These are phyloP conservation scores for Drosophila tripunctata DNA, from an alignment of 2,888 invertebrate genomes.

Conservation along the genomic window DNA sequence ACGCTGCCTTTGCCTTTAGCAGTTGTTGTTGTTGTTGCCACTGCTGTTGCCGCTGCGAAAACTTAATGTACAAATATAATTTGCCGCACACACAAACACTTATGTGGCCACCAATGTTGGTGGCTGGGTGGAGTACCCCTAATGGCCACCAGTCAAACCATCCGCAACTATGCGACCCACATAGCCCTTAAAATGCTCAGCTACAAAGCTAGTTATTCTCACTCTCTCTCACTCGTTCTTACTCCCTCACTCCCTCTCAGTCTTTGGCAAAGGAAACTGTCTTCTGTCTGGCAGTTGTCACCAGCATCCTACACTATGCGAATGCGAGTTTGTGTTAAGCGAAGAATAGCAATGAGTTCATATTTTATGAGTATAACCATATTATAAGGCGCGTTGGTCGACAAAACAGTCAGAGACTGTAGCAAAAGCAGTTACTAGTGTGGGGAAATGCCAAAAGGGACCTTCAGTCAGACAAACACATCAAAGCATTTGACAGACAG, in stretches of 20 bases:
- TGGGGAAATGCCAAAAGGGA: constrained; percentile 32
- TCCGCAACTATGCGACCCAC: constrained; percentile 59
- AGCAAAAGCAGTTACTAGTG: background rate
- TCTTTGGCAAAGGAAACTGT: constrained; percentile 43
- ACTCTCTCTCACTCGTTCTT: background rate
- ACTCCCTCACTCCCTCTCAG: background rate
- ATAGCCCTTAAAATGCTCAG: constrained; percentile 51
- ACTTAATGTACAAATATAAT: constrained; percentile 79
- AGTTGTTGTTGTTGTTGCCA: constrained; percentile 20
- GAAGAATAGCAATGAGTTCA: constrained; percentile 47
- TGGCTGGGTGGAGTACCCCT: constrained; percentile 22
- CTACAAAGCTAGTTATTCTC: constrained; percentile 66
- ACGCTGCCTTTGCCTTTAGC: constrained; percentile 50
- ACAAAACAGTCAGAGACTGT: constrained; percentile 35
- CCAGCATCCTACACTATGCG: constrained; percentile 21
- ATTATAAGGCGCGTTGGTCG: constrained; percentile 64
- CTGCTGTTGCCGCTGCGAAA: constrained; percentile 59
- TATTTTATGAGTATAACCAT: constrained; percentile 78
- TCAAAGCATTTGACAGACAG: constrained; percentile 64
- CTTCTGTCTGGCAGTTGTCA: constrained; percentile 53
- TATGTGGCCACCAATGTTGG: constrained; percentile 66
- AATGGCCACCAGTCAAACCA: constrained; percentile 46
- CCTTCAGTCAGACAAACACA: constrained; percentile 58
- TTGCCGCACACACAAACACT: constrained; percentile 77
- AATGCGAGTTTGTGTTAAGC: too few species aligned